Evolutionary conservation across 2,888 invertebrate species (phyloP).

Genomic region (Cepaea hortensis): DNA sequence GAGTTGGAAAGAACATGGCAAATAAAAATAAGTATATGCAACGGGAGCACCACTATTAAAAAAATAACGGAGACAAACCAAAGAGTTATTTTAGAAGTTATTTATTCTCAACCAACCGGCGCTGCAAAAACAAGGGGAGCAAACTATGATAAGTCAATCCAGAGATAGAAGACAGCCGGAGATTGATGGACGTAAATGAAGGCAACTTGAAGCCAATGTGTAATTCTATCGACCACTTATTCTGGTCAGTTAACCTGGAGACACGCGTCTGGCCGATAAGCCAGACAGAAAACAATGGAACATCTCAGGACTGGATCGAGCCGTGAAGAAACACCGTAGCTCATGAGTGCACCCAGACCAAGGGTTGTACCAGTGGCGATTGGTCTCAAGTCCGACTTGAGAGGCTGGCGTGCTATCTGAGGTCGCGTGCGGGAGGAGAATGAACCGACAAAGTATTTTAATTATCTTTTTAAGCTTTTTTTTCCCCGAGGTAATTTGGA

Average conservation of each 20-base stretch:
- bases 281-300: slow-evolving; percentile 2
- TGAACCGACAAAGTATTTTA: neutral
- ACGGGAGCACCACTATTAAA: too few species aligned
- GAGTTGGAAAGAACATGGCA: too few species aligned
- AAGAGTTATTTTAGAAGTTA: too few species aligned
- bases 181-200: neutral
- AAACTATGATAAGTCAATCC: too few species aligned
- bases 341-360: neutral
- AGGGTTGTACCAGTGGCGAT: neutral
- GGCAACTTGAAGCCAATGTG: neutral
- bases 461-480: neutral
- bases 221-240: neutral
- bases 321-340: neutral
- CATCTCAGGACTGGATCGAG: too few species aligned
- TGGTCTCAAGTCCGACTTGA: neutral
- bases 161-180: neutral
- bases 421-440: slow-evolving; percentile 1
- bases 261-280: slow-evolving; percentile 11
- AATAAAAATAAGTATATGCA: too few species aligned
- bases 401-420: neutral
- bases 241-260: neutral
- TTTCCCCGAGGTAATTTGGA: neutral
- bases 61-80: too few species aligned
- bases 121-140: too few species aligned
- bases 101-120: too few species aligned